Percentiles rank a stretch among this genome's conserved stretches.
Evolutionary conservation across 2,888 invertebrate genomes (phyloP).

Genomic region (Dorcus parallelipipedus): DNA sequence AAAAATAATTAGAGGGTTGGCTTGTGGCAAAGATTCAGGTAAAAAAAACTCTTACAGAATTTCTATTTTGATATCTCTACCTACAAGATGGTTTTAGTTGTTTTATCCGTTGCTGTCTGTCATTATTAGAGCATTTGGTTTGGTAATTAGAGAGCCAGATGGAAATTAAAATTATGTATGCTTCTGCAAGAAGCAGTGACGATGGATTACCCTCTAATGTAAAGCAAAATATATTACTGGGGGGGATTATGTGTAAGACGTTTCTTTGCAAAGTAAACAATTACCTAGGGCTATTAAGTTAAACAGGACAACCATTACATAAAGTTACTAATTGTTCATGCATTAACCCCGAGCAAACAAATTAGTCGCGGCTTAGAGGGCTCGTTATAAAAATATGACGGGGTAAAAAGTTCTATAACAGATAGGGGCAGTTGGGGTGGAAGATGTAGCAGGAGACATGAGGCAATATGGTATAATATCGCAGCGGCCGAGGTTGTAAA

Average conservation of each 20-base stretch:
- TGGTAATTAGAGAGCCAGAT: too few relatives aligned
- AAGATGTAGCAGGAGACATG: constrained; percentile 26
- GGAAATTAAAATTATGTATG: too few relatives aligned
- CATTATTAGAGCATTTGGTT: too few relatives aligned
- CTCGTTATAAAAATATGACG: constrained; percentile 31
- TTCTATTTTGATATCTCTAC: too few relatives aligned
- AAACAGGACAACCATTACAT: constrained; percentile 14
- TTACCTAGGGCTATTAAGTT: constrained; percentile 15
- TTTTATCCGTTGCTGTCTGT: too few relatives aligned
- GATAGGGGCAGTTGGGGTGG: constrained; percentile 19
- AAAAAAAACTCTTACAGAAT: too few relatives aligned
- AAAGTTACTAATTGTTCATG: constrained; percentile 19
- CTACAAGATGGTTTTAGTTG: too few relatives aligned
- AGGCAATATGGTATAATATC: constrained; percentile 28
- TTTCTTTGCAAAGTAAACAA: constrained; percentile 9
- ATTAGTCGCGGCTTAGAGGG: constrained; percentile 27
- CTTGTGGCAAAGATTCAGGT: too few relatives aligned
- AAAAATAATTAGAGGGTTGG: too few relatives aligned
- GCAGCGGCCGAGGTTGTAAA: constrained; percentile 42
- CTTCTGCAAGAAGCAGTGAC: too few relatives aligned
- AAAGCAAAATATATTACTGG: background rate
- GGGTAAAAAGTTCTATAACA: constrained; percentile 22
- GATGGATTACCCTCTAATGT: background rate
- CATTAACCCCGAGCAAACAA: constrained; percentile 19
- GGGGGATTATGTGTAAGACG: background rate